Evolutionary conservation across 2,113 vertebrate species (phyloP).

Genomic region (Oostethus manadensis): DNA sequence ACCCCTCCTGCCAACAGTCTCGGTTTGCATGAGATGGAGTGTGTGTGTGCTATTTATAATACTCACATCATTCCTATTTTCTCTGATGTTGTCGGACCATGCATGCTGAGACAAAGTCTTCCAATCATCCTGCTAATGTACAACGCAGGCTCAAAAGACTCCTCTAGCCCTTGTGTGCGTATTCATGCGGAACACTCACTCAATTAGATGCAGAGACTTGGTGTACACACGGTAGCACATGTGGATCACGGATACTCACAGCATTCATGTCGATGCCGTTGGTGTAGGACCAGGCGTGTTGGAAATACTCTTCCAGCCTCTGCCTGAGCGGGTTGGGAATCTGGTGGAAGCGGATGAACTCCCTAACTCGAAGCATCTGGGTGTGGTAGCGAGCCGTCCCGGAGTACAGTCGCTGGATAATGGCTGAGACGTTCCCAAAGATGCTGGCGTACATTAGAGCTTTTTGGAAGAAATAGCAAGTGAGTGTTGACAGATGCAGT

Average conservation of each 20-base stretch:
- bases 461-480: constrained; percentile 29
- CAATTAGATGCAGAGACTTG: not conserved
- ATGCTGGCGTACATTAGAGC: constrained; percentile 90
- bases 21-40: constrained; percentile 20
- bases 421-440: constrained; percentile 86
- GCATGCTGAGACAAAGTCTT: constrained; percentile 47
- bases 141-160: constrained; percentile 49
- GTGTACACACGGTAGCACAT: constrained; percentile 2
- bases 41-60: constrained; percentile 29
- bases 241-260: constrained; percentile 59
- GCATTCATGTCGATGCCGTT: constrained; percentile 88
- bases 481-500: not conserved
- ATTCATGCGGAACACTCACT: constrained; percentile 15
- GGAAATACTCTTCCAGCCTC: constrained; percentile 83
- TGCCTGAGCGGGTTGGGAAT: constrained; percentile 82
- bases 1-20: not conserved
- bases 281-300: constrained; percentile 86
- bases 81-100: constrained; percentile 46
- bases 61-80: constrained; percentile 49
- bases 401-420: constrained; percentile 85
- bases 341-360: constrained; percentile 85
- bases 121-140: constrained; percentile 49
- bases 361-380: constrained; percentile 82
- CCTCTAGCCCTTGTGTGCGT: constrained; percentile 18
- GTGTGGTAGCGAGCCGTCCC: constrained; percentile 87